Conservation (phyloP, 2,888 invertebrate genomes). For the Cheilosia pagana region DNA sequence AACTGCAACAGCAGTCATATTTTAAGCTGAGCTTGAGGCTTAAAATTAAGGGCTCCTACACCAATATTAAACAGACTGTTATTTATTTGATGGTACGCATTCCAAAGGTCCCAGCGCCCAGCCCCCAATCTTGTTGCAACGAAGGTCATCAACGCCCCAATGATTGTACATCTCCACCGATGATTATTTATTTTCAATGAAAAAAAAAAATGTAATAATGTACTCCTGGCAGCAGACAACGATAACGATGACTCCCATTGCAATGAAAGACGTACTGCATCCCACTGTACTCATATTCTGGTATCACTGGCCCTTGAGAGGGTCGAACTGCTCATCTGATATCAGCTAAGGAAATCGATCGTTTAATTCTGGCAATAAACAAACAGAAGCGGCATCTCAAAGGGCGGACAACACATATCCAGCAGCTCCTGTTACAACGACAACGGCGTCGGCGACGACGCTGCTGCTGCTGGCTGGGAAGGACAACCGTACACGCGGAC, state of each 20-base stretch:
- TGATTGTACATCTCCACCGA: constrained; percentile 19
- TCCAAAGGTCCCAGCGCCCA: background rate
- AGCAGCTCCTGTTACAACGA: constrained; percentile 67
- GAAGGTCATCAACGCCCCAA: constrained; percentile 28
- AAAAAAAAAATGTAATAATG: constrained; percentile 15
- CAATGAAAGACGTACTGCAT: constrained; percentile 34
- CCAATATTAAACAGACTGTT: background rate
- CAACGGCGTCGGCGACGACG: background rate
- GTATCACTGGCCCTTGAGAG: constrained; percentile 25
- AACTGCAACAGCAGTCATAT: background rate
- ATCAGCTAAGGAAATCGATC: constrained; percentile 71
- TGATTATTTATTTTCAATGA: constrained; percentile 21
- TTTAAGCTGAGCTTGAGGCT: background rate
- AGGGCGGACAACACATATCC: constrained; percentile 55
- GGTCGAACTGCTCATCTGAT: constrained; percentile 50
- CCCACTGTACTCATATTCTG: constrained; percentile 1
- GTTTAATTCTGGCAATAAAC: constrained; percentile 76
- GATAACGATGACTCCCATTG: constrained; percentile 24
- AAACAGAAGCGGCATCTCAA: constrained; percentile 76
- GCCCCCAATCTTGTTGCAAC: background rate
- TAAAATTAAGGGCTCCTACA: too few species aligned
- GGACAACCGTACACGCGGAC: constrained; percentile 21
- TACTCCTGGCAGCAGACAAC: constrained; percentile 3
- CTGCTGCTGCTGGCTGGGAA: constrained; percentile 7
- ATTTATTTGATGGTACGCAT: background rate